phyloP scores from a whole-genome alignment of 2,113 vertebrate genomes.

The Channa maculata region DNA sequence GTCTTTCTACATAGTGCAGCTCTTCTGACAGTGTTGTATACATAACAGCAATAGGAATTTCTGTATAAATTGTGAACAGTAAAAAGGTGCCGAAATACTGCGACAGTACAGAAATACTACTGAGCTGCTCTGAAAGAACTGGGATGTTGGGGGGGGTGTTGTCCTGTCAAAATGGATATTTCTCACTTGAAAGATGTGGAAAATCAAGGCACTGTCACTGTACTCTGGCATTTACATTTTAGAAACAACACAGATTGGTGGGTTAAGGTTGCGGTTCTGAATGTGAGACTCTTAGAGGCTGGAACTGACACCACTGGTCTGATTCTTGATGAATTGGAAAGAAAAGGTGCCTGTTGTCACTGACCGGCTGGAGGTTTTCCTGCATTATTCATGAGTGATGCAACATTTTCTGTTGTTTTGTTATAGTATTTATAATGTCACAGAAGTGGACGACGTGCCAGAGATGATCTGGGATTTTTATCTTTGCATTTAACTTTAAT shows the following conservation, averaged over 20 bases:
- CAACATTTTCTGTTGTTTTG: slow-evolving; percentile 18
- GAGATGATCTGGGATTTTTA: slow-evolving; percentile 7
- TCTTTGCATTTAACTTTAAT: slow-evolving; percentile 9
- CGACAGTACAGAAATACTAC: neutral
- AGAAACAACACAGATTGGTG: neutral
- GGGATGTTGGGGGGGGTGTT: neutral
- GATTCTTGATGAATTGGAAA: slow-evolving; percentile 19
- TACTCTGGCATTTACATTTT: neutral
- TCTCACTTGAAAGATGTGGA: neutral
- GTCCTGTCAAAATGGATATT: neutral
- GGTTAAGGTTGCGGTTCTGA: slow-evolving; percentile 17
- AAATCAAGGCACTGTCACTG: neutral
- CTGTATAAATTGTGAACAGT: neutral
- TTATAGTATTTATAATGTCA: neutral
- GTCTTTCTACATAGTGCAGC: neutral
- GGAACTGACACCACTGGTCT: neutral
- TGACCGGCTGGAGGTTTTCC: slow-evolving; percentile 10
- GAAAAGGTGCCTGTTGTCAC: slow-evolving; percentile 16
- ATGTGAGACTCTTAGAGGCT: slow-evolving; percentile 7
- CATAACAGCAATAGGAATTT: neutral
- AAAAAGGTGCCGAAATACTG: neutral
- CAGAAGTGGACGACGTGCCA: neutral
- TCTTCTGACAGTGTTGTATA: neutral
- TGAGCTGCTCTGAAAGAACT: neutral
- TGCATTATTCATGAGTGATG: slow-evolving; percentile 40